phyloP scores from a whole-genome alignment of 2,888 invertebrate genomes.

The Oscheius myriophilus region DNA sequence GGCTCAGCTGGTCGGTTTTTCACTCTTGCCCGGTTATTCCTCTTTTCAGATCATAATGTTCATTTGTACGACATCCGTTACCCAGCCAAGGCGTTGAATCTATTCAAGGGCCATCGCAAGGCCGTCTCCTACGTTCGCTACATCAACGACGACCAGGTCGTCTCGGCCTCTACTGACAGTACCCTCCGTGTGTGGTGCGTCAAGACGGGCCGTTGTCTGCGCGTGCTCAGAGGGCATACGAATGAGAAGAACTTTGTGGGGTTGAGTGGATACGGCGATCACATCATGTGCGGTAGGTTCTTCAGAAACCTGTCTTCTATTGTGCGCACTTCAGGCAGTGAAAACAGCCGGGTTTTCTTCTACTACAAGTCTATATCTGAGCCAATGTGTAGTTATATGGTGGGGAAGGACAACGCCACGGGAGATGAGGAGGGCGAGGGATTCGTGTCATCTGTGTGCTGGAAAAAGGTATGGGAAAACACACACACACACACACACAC shows the following conservation, averaged over 20 bases:
- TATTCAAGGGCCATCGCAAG: slow-evolving; percentile 89
- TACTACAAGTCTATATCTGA: slow-evolving; percentile 90
- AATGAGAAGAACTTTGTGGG: slow-evolving; percentile 97
- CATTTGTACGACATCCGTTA: slow-evolving; percentile 92
- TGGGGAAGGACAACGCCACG: slow-evolving; percentile 8
- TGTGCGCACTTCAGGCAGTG: slow-evolving; percentile 76
- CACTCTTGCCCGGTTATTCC: too few relatives aligned
- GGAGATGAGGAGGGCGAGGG: slow-evolving; percentile 19
- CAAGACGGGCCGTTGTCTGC: slow-evolving; percentile 78
- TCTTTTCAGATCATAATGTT: slow-evolving; percentile 83
- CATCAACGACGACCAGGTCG: slow-evolving; percentile 84
- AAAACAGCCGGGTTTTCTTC: slow-evolving; percentile 90
- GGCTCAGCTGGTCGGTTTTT: slow-evolving; percentile 81
- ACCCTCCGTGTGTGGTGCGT: slow-evolving; percentile 91
- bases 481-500: not conserved
- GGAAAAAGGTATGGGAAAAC: slow-evolving; percentile 22
- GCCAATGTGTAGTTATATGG: slow-evolving; percentile 77
- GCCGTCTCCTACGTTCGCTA: slow-evolving; percentile 94
- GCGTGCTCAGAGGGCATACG: slow-evolving; percentile 85
- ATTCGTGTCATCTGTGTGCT: slow-evolving; percentile 31
- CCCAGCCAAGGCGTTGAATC: slow-evolving; percentile 82
- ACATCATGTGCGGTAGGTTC: slow-evolving; percentile 84
- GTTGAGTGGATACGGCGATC: slow-evolving; percentile 88
- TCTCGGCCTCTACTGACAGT: slow-evolving; percentile 90
- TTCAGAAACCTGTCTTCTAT: not conserved